Conservation (phyloP, 2,888 invertebrate species). For the Sinohyriopsis cumingii region DNA sequence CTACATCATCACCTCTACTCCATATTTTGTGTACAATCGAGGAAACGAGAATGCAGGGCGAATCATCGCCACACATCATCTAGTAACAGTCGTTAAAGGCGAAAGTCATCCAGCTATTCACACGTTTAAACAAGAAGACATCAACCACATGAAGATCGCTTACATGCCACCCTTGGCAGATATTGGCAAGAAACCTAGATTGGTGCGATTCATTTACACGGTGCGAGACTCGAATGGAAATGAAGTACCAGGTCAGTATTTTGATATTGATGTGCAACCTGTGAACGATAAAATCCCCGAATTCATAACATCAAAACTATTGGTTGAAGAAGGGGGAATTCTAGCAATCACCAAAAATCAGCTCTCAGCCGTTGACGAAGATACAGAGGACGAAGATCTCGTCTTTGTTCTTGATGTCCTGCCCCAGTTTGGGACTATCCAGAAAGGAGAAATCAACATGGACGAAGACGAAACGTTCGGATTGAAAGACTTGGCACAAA, state of each 20-base stretch:
- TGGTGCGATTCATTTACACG: constrained; percentile 65
- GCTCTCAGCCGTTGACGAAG: constrained; percentile 68
- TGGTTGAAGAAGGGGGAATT: constrained; percentile 67
- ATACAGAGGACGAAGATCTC: constrained; percentile 64
- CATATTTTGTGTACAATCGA: constrained; percentile 67
- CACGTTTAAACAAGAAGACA: constrained; percentile 69
- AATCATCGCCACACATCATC: constrained; percentile 62
- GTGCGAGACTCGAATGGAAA: constrained; percentile 67
- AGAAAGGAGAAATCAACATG: constrained; percentile 62
- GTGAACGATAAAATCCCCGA: constrained; percentile 67
- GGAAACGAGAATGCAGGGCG: constrained; percentile 67
- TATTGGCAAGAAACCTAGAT: constrained; percentile 65
- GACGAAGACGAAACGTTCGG: constrained; percentile 63
- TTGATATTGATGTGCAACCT: constrained; percentile 68
- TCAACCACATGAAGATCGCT: constrained; percentile 69
- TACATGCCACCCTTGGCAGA: constrained; percentile 70
- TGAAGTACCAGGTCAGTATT: constrained; percentile 61
- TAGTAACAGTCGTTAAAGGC: constrained; percentile 57
- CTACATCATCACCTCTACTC: constrained; percentile 67
- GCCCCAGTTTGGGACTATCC: constrained; percentile 67
- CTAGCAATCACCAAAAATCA: constrained; percentile 64
- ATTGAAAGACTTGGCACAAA: constrained; percentile 58
- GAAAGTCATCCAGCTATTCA: constrained; percentile 47
- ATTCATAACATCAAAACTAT: constrained; percentile 60
- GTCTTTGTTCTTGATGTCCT: constrained; percentile 61